These are phyloP conservation scores for Drosophila sproati DNA, from an alignment of 1,140 invertebrate species.

Conservation along the genomic window DNA sequence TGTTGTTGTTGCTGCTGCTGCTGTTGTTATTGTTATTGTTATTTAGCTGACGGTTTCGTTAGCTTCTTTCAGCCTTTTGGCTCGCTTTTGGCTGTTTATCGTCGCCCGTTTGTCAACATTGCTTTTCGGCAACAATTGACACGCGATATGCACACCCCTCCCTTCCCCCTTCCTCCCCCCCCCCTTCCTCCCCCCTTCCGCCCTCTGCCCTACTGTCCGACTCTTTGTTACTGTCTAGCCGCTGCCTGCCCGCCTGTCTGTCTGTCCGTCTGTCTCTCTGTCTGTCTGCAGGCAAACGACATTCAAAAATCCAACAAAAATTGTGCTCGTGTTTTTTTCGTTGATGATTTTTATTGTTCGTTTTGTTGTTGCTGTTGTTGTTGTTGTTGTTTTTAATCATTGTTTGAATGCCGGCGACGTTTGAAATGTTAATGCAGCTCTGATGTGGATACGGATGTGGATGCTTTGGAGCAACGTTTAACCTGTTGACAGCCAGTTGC, in stretches of 20 bases:
- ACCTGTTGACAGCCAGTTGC: constrained; percentile 64
- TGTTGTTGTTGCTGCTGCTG: constrained; percentile 5
- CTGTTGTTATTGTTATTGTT: constrained; percentile 11
- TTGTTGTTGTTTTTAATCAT: constrained; percentile 18
- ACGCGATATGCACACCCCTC: constrained; percentile 62
- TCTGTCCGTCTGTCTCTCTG: too few species aligned
- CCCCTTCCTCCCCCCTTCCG: too few species aligned
- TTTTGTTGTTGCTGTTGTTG: constrained; percentile 14
- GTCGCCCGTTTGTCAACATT: constrained; percentile 57
- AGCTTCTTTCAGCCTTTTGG: constrained; percentile 45
- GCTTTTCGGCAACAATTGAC: constrained; percentile 72
- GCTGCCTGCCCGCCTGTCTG: background rate
- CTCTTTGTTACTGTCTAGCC: background rate
- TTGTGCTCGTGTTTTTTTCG: constrained; percentile 5
- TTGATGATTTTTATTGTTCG: constrained; percentile 15
- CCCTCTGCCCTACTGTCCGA: background rate
- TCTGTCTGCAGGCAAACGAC: constrained; percentile 3
- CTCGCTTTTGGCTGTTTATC: constrained; percentile 43
- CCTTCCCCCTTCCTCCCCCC: background rate
- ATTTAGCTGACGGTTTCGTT: constrained; percentile 30
- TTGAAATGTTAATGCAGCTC: constrained; percentile 64
- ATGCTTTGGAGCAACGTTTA: constrained; percentile 29
- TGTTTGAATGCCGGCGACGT: constrained; percentile 49
- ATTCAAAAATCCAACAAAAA: constrained; percentile 23
- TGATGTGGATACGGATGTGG: constrained; percentile 16